Evolutionary conservation across 2,113 vertebrate genomes (phyloP).

Genomic region (Euleptes europaea): DNA sequence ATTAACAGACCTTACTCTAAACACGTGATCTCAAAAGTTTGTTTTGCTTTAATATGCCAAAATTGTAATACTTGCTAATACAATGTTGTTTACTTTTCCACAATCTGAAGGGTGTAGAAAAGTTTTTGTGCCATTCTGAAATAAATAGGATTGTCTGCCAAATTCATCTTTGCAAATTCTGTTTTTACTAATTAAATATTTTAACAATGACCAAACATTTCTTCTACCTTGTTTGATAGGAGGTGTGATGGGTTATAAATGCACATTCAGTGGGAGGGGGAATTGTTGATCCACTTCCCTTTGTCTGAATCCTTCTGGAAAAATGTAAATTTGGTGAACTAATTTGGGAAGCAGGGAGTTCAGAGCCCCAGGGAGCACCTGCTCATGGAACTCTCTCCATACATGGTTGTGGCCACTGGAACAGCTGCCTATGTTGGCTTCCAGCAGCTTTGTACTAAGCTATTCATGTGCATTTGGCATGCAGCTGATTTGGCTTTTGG

Average conservation of each 20-base stretch:
- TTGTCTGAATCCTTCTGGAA: not conserved
- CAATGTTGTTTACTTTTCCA: conserved; percentile 56
- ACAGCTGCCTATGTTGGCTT: not conserved
- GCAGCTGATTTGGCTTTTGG: not conserved
- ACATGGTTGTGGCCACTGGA: not conserved
- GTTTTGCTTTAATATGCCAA: conserved; percentile 64
- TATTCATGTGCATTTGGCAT: not conserved
- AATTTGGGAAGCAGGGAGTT: not conserved
- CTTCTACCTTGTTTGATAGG: not conserved
- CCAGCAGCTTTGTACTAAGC: not conserved
- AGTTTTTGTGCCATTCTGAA: conserved; percentile 64
- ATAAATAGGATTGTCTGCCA: conserved; percentile 55
- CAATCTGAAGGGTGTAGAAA: conserved; percentile 65
- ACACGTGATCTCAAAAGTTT: conserved; percentile 58
- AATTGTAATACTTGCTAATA: conserved; percentile 60
- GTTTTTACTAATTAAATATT: conserved; percentile 78
- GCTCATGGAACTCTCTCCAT: not conserved
- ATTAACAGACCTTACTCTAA: conserved; percentile 62
- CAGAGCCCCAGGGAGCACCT: not conserved
- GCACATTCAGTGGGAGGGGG: not conserved
- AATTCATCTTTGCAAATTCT: conserved; percentile 63
- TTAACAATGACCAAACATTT: conserved; percentile 68
- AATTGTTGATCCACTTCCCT: not conserved
- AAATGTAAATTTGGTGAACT: not conserved
- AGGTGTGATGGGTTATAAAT: not conserved